Percentiles rank a stretch among this genome's conserved stretches.
Evolutionary conservation across 1,140 invertebrate species (phyloP).

Genomic region (Cotesia typhae): DNA sequence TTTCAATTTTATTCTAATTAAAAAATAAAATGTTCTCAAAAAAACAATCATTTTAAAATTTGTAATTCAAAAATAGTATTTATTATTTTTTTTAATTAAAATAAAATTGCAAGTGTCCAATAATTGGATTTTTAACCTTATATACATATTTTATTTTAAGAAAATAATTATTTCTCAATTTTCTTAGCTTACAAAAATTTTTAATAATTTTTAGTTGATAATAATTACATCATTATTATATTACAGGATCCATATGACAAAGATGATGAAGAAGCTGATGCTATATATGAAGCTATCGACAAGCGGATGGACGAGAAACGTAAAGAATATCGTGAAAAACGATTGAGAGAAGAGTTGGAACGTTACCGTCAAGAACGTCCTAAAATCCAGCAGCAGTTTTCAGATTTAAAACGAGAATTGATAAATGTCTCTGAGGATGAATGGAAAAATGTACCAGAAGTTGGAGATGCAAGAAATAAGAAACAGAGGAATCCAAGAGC

Average conservation of each 20-base stretch:
- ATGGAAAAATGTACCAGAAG: slow-evolving; percentile 97
- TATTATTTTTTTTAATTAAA: no score
- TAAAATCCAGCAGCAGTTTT: slow-evolving; percentile 99
- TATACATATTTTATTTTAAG: no score
- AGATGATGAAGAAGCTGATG: slow-evolving; percentile 99
- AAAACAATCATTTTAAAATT: no score
- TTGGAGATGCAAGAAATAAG: slow-evolving; percentile 97
- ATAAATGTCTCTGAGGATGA: slow-evolving; percentile 89
- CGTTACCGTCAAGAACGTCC: slow-evolving; percentile 97
- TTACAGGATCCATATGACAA: slow-evolving; percentile 97
- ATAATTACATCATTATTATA: neutral
- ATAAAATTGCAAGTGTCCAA: no score
- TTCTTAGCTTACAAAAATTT: no score
- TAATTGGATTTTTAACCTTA: no score
- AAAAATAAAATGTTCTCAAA: no score
- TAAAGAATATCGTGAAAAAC: slow-evolving; percentile 91
- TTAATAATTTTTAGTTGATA: no score
- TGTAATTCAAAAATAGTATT: no score
- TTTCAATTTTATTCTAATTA: no score
- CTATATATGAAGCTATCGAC: slow-evolving; percentile 98
- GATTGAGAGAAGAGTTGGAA: slow-evolving; percentile 89
- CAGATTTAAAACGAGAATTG: slow-evolving; percentile 94
- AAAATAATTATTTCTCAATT: no score
- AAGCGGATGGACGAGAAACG: slow-evolving; percentile 99
- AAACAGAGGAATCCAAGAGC: slow-evolving; percentile 94